Base-by-base conservation (phyloP, 2,888 invertebrate species). In the Eupithecia pulchellata region DNA sequence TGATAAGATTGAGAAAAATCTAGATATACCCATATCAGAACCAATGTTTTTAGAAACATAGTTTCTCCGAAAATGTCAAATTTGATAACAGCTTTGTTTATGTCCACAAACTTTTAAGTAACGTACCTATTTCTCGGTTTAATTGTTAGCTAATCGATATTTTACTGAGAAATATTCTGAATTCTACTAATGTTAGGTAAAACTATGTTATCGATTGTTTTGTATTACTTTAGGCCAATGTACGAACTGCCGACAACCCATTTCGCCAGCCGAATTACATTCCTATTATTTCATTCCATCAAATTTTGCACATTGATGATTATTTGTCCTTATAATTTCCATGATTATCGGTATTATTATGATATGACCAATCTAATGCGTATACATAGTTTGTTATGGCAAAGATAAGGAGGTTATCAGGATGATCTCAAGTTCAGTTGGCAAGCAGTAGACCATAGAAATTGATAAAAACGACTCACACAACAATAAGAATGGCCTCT, bases 401-500 rank as follows among this genome's bases (percentile, higher is more conserved):
- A 39, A 57, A 72, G 66, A 75, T 69, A 75, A 74, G 71, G 71
- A 66, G 70, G 76, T 76, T 78, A 68, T 74, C 76, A 42, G 64
- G 29, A 68, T 73, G 63, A 57, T 69, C 65, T 65, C 61, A 69
- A 69, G 72, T 64, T 71, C 61, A 69, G 73, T 69, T n/a, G 32
- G 25, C 66, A 65, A 65, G 64, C 64, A 64, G 20, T 68, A 71
- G 64, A 75, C 69, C 67, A 74, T 76, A 55, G 66, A 77, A 75
- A 73, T 75, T 77, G 75, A 78, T 78, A 79, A 77, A 75, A 77
- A 76, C 76, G 73, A 78, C 77, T 79, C 80, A 74, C 80, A 81
- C 78, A 81, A 80, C 77, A 76, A 77, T 84, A 84, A 84, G 75
- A 86, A 86, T 82, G 83, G 86, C 85, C 85, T 85, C 86, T 85